Base-by-base conservation (phyloP, 2,113 vertebrate species). In the Vicugna pacos region DNA sequence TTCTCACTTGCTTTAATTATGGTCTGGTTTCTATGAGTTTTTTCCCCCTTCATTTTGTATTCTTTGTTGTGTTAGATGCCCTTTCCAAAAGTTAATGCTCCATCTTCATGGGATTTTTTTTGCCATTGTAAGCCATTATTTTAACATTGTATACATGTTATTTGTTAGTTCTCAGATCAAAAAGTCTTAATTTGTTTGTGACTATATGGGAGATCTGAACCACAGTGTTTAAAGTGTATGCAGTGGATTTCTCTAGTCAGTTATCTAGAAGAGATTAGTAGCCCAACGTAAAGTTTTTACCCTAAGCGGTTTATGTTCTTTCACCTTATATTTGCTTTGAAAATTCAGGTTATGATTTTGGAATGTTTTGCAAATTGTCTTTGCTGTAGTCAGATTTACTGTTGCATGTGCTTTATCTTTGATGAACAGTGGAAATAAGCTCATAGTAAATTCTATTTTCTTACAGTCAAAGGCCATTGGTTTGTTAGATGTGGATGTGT, bases 401-500 rank as follows among this genome's bases (percentile, higher is more conserved):
- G 8, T 86, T 83, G 2, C 26, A 0, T 80, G 14, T 90, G 20
- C 28, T 56, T 95, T 89, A 46, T 89, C 17, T 93, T 93, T 91
- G 50, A 89, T 62, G 62, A 82, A 89, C 26, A 89, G 58, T 95
- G 83, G 42, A 48, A 70, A 94, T 91, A 88, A 90, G 84, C 30
- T 91, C 75, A 69, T 11, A 14, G 22, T 85, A 76, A 64, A 91
- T 89, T 38, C 2, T 87, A 75, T 97, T 96, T 77, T 91, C 86
- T 95, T 75, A 38, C 80, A 99, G 99, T 98, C 98, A 2, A 99
- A 99, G 98, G 96, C 98, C 1, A 98, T 99, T 69, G 99, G 99
- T 26, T 98, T 99, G 96, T 98, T 99, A 97, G 99, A 99, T 98
- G 99, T 99, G 38, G 99, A 99, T 97, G 96, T 99, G 56, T 99